Evolutionary conservation across 2,113 vertebrate genomes (phyloP).

Genomic region (Triplophysa siluroides): DNA sequence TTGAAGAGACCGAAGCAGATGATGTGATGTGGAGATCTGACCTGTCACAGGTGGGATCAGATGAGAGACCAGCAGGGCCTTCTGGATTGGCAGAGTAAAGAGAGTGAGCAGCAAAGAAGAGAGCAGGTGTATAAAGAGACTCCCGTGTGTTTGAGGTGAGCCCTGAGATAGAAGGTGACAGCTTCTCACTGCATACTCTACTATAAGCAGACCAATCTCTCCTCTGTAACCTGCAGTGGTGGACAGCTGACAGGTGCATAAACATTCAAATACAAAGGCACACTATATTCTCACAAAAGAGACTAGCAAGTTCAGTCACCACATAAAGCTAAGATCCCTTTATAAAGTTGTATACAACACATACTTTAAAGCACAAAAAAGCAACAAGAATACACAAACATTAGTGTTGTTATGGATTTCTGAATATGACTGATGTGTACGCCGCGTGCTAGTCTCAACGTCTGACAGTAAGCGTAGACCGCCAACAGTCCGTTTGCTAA

Average conservation of each 20-base stretch:
- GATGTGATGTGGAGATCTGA: neutral
- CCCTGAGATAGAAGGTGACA: slow-evolving; percentile 44
- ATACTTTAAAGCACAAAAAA: slow-evolving; percentile 28
- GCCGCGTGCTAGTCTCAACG: too few species aligned
- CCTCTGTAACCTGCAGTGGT: slow-evolving; percentile 33
- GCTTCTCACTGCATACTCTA: slow-evolving; percentile 31
- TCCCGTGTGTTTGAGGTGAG: slow-evolving; percentile 30
- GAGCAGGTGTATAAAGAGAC: slow-evolving; percentile 33
- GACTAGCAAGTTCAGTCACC: neutral
- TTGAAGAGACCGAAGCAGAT: neutral
- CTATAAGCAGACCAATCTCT: slow-evolving; percentile 20
- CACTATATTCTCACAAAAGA: slow-evolving; percentile 47
- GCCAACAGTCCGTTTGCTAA: too few species aligned
- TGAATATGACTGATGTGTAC: neutral
- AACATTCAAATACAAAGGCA: slow-evolving; percentile 22
- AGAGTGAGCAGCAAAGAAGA: slow-evolving; percentile 15
- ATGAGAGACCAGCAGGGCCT: neutral
- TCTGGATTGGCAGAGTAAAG: slow-evolving; percentile 28
- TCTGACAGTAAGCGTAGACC: too few species aligned
- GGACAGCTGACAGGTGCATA: slow-evolving; percentile 44
- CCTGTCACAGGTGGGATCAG: slow-evolving; percentile 14
- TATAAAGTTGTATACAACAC: neutral
- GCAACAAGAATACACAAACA: neutral
- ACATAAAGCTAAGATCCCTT: neutral
- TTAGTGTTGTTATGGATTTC: slow-evolving; percentile 1